Base-by-base conservation (phyloP, 2,888 invertebrate species). In the Pristionchus exspectatus region DNA sequence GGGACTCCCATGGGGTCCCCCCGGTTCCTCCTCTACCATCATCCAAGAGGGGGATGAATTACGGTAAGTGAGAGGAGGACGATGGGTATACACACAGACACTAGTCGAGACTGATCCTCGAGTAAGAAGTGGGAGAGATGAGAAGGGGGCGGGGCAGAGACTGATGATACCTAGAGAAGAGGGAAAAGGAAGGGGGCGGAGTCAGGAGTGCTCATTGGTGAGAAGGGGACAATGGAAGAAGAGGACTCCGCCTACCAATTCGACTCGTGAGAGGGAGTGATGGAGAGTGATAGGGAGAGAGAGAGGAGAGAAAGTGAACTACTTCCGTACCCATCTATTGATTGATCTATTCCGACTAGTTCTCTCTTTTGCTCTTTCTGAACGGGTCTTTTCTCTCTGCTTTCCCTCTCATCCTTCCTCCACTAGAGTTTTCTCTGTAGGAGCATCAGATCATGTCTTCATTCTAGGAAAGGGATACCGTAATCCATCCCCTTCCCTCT, bases 91-190 rank as follows among this genome's bases (percentile, higher is more conserved):
- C 66, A 85, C 30, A 38, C 63, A 24, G 66, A 66, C 66, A 72
- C 72, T 72, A 72, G n/a, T 77, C 77, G 50, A 77, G 77, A 77
- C 77, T 77, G 77, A 77, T 77, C 77, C 44, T 18, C 77, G 77
- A 77, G 77, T 63, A 66, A 86, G 86, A 86, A 66, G 81, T 27
- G 50, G 44, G 21, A 33, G 86, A 63, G 66, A 33, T 24, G 86
- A 66, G 66, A 66, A 86, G 63, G 66, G 30, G 63, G 38, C 24
- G 86, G 66, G 27, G 85, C 27, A 18, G 10, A 21, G 44, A 24
- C 10, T 1, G 59, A 66, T 66, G 86, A 84, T 56, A 56, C 56
- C 63, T n/a, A 66, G 86, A 44, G 38, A n/a, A 14, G 44, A 38
- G 86, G 59, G 54, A 21, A 81, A 38, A 33, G 24, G 85, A 85